These are phyloP conservation scores for Chrysochloris asiatica DNA, from an alignment of 2,113 vertebrate genomes.

Conservation along the genomic window DNA sequence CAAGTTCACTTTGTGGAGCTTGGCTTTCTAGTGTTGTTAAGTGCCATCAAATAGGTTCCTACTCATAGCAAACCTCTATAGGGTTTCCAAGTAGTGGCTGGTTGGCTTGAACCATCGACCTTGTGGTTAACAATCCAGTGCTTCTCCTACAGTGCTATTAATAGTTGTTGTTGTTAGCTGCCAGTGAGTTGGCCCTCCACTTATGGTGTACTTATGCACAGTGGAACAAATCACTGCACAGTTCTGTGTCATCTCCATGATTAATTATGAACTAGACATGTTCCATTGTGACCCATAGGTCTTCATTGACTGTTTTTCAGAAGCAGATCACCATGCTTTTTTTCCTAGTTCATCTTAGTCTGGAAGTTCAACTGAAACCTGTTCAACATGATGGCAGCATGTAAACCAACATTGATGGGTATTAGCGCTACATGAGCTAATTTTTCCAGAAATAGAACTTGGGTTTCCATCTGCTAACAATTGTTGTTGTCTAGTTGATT, in stretches of 20 bases:
- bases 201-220: background rate
- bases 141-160: too few relatives aligned
- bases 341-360: background rate
- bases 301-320: background rate
- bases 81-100: too few relatives aligned
- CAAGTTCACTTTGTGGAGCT: too few relatives aligned
- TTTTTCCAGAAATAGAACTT: background rate
- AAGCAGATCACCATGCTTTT: background rate
- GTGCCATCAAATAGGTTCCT: too few relatives aligned
- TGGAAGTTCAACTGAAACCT: background rate
- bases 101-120: too few relatives aligned
- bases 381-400: background rate
- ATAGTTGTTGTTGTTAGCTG: background rate
- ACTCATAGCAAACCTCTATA: too few relatives aligned
- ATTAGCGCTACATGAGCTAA: background rate
- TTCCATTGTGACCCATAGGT: background rate
- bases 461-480: background rate
- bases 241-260: background rate
- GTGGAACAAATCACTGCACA: background rate
- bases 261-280: background rate
- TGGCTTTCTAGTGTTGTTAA: background rate
- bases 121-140: too few relatives aligned
- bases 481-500: background rate
- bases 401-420: background rate
- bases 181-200: background rate